These are phyloP conservation scores for Dromas ardeola DNA, from an alignment of 2,113 vertebrate species.

Conservation along the genomic window DNA sequence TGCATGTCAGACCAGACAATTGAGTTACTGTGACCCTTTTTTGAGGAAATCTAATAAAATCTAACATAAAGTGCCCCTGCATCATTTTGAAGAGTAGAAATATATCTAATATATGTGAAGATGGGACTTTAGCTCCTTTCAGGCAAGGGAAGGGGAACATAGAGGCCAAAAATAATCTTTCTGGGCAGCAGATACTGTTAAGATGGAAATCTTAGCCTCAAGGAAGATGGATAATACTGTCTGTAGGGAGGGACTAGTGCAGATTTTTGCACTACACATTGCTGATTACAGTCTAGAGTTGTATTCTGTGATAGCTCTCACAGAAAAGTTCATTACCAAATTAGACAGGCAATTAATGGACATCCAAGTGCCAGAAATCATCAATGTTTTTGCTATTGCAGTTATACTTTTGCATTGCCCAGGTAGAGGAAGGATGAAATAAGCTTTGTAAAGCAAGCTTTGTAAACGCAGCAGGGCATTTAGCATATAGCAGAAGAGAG, in stretches of 20 bases:
- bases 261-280: neutral
- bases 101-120: neutral
- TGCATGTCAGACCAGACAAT: neutral
- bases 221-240: neutral
- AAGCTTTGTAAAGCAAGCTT: neutral
- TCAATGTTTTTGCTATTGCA: neutral
- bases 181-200: neutral
- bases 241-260: neutral
- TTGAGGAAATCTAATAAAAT: neutral
- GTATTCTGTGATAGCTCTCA: neutral
- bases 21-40: neutral
- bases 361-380: neutral
- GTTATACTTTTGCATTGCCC: neutral
- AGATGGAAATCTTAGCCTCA: neutral
- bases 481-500: neutral
- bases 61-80: neutral
- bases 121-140: neutral
- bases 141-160: neutral
- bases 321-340: neutral
- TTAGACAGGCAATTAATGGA: neutral
- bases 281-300: neutral
- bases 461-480: neutral
- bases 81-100: neutral
- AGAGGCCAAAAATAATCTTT: neutral
- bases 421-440: neutral